Percentiles rank a stretch among this genome's conserved stretches.
Conservation (phyloP, 2,888 invertebrate species). For the Pollenia griseotomentosa region DNA sequence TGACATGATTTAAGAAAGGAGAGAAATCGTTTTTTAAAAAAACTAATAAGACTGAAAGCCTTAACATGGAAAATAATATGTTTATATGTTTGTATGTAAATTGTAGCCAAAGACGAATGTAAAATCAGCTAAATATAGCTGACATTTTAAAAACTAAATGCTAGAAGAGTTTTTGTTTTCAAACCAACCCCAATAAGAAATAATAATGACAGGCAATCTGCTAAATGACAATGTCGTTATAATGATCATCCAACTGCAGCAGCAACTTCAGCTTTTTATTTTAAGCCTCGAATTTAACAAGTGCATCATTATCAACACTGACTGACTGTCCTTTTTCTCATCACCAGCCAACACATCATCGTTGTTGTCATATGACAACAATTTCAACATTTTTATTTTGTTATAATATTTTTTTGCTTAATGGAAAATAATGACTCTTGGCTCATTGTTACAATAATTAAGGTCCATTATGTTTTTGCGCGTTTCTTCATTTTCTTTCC, state of each 20-base stretch:
- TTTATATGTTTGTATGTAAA: background rate
- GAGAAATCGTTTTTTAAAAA: constrained; percentile 7
- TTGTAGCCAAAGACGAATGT: background rate
- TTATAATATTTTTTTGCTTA: constrained; percentile 16
- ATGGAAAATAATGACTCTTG: constrained; percentile 64
- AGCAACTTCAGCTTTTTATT: background rate
- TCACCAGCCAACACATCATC: background rate
- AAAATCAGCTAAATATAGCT: constrained; percentile 28
- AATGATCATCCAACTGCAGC: background rate
- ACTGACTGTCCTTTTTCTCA: background rate
- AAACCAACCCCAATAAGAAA: background rate
- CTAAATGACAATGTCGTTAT: constrained; percentile 37
- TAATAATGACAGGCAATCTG: constrained; percentile 20
- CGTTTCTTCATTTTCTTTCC: background rate
- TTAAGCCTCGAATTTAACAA: constrained; percentile 26
- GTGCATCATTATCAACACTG: constrained; percentile 18
- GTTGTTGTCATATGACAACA: constrained; percentile 19
- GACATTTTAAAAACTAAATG: no score
- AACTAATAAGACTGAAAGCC: background rate
- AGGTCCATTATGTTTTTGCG: constrained; percentile 54
- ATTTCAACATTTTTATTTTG: constrained; percentile 10
- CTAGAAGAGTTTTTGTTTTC: no score
- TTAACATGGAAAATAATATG: background rate
- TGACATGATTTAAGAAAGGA: constrained; percentile 48
- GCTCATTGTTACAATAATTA: constrained; percentile 65